Evolutionary conservation across 2,888 invertebrate species (phyloP), one percentile per base, ranked within the genome.

Genomic region (Atethmia centrago): DNA sequence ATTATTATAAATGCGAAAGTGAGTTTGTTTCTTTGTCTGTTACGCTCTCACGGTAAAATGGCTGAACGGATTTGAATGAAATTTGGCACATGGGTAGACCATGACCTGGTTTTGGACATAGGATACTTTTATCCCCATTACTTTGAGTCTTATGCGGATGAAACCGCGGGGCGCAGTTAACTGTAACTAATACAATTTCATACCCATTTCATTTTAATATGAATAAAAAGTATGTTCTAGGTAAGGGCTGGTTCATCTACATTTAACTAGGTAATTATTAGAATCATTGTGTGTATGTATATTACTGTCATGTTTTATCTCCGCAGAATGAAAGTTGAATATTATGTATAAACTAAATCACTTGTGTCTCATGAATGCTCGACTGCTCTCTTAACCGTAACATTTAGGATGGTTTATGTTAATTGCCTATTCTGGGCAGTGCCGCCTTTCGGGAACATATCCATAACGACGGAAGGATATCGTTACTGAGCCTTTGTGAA

Each of bases 371-470:
- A 36, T 36, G 19, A 49, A 58, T 63, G 62, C 51, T 68, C 31
- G 16, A 51, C 53, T 49, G 64, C 16, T 51, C 61, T 16, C 42
- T 64, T 40, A 79, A 68, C 71, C 67, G 66, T 71, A 25, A 79
- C 84, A 77, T 83, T 80, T 68, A 28, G 59, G 47, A 62, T 68
- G 65, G 59, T 61, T 61, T 40, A 61, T n/a, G 59, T n/a, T 58
- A 61, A 40, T 40, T 40, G 59, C n/a, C 36, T 16, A 40, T 61
- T 40, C n/a, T 9, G n/a, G 36, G 9, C 21, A 40, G n/a, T 16
- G 59, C 31, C n/a, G 36, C 9, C n/a, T n/a, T 61, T 9, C 9
- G 9, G 16, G 16, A 61, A 61, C n/a, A 40, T 40, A n/a, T n/a
- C 59, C 36, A 61, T 40, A 40, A 40, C 36, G 36, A 9, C 59